Evolutionary conservation across 2,113 vertebrate species (phyloP), one percentile per base, ranked within the genome.

Genomic region (Motacilla alba): DNA sequence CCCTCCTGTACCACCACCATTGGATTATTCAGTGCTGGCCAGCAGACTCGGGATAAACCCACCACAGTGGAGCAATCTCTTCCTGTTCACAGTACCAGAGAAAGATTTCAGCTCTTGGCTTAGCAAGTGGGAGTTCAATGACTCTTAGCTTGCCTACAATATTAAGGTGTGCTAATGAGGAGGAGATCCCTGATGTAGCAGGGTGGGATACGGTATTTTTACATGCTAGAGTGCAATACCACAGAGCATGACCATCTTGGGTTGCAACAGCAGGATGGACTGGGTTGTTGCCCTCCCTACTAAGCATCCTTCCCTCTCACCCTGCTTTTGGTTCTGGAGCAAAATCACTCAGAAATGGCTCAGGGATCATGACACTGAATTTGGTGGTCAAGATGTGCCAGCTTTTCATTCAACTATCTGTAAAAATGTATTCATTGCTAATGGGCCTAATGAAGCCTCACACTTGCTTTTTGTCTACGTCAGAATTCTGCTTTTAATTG

Each of bases 401-500:
- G 35, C 19, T 89, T 92, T 89, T 39, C 33, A 18, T 78, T 81
- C 41, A 75, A 9, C 13, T 75, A 39, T 70, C 41, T 62, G 24
- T 55, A 73, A 94, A 91, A 96, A 49, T 17, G 2, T 50, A 31
- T 55, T 10, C 28, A 24, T 68, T 83, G 8, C 44, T 78, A 88
- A 70, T 30, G 44, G 26, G 68, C n/a, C 31, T 72, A 87, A 86
- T 50, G 21, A 89, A 93, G 92, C 46, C 19, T 94, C 56, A 84
- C n/a, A 39, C 49, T 92, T 94, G 21, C 9, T 94, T 95, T 91
- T 78, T 74, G 27, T 79, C 49, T 87, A 0, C 81, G 44, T 83
- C 30, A 84, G 58, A 86, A 90, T 94, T 83, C 78, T 94, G 92
- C 22, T 95, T 96, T 76, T 89, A 70, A 91, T 92, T 8, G 7